Evolutionary conservation across 2,797 vertebrate species (phyloP), one percentile per base, ranked within the genome.

Genomic region (Dipus sagitta): DNA sequence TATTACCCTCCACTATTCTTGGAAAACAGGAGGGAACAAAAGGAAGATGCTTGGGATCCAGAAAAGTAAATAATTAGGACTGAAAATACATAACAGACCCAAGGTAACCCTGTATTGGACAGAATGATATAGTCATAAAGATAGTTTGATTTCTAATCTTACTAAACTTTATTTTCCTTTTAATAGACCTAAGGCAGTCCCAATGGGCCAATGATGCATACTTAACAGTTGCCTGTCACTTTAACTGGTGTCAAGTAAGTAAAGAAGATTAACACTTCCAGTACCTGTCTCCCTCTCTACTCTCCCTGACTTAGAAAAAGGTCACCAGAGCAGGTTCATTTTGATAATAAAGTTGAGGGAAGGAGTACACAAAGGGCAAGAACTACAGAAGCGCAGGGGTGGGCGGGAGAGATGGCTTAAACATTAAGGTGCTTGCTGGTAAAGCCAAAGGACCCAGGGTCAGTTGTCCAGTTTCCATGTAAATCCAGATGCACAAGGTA

Each of bases 121-220:
- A 90, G 58, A 85, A 86, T 65, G 32, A 88, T 26, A 38, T 85
- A 54, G 52, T 83, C 52, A 92, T 34, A 86, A 28, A 90, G 58
- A 38, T 8, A 91, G 4, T 71, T 79, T 65, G 62, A 87, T 88
- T 92, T 95, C 62, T 79, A n/a, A 34, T 70, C 18, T 84, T 90
- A 34, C 28, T 71, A 81, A 91, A 15, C 58, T 23, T 72, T 88
- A 38, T 52, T 65, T 60, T 42, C 17, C 54, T 58, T 17, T 58
- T 58, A 58, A 58, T 58, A 58, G 54, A 17, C 52, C 32, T 67
- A 72, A 88, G 81, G 13, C 14, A 62, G 74, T 74, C 6, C 52
- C 60, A 28, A 34, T 79, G 28, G 67, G 62, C 20, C 70, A 65
- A 3, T 71, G 32, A 32, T 47, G 70, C 75, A 75, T 76, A 47